Base-by-base conservation (phyloP, 2,888 invertebrate species). In the Xestia c-nigrum region DNA sequence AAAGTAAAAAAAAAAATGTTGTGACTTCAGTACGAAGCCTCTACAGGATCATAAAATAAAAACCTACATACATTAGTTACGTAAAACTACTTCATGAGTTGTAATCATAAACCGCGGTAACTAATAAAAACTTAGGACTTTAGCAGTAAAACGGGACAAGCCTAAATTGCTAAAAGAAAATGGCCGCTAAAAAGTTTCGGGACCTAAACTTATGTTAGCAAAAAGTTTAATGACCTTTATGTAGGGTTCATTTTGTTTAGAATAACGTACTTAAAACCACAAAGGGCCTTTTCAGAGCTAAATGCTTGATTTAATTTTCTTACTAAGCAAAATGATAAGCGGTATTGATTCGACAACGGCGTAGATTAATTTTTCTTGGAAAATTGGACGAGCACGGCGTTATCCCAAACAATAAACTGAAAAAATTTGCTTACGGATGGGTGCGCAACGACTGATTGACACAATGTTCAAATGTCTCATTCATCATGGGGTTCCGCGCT, bases 81-180 rank as follows among this genome's bases (percentile, higher is more conserved):
- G 46, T 52, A 74, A 50, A 72, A 76, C 78, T 64, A 85, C 40
- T 50, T 24, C 59, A 14, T 40, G 67, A 55, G 64, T 66, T 43
- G 47, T 84, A 79, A 81, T 64, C 64, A 73, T 84, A 77, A 86
- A 82, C 73, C 38, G 14, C 57, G 73, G 59, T 71, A 57, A n/a
- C 78, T 68, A 72, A 85, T 85, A 82, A 83, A 79, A 86, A 85
- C 80, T 83, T 76, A 64, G 65, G 24, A 76, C 24, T 74, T 74
- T 12, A 52, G 57, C 73, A 72, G 70, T 81, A 77, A 84, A 82
- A 73, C 24, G 31, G 19, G 61, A 74, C 78, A 61, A 50, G 70
- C 46, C 59, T 72, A 70, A 77, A 84, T 74, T 67, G 55, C 69
- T 71, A 55, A 67, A 83, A 80, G 76, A 78, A 82, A 80, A 85